Percentiles rank a stretch among this genome's conserved stretches.
Conservation (phyloP, 2,113 vertebrate species). For the Gobiocypris rarus region DNA sequence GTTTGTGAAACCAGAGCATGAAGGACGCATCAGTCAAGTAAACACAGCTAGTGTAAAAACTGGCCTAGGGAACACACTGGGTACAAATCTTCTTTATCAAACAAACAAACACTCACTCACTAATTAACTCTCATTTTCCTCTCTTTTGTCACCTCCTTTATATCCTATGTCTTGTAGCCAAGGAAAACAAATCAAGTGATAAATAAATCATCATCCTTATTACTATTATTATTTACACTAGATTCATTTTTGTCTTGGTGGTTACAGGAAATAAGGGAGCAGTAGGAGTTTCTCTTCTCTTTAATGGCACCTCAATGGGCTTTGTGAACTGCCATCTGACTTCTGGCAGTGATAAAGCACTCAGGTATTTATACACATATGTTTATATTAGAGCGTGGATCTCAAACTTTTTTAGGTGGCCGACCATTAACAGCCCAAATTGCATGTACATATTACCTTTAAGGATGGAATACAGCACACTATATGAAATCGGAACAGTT, state of each 20-base stretch:
- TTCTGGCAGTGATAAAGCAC: conserved; percentile 84
- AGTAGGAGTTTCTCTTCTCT: conserved; percentile 83
- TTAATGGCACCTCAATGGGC: conserved; percentile 83
- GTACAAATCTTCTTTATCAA: conserved; percentile 63
- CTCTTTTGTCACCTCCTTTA: neutral
- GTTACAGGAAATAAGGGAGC: conserved; percentile 86
- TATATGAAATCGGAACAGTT: too few relatives aligned
- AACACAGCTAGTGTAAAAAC: conserved; percentile 86
- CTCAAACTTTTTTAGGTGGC: too few relatives aligned
- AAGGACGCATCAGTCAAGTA: conserved; percentile 80
- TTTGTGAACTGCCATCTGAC: conserved; percentile 90
- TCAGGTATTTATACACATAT: conserved; percentile 73
- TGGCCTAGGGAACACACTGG: conserved; percentile 84
- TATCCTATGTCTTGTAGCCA: neutral
- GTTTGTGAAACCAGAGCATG: conserved; percentile 83
- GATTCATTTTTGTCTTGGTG: conserved; percentile 13
- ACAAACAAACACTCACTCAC: neutral
- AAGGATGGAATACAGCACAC: neutral
- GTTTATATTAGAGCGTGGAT: neutral
- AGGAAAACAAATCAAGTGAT: conserved; percentile 8
- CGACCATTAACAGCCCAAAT: neutral
- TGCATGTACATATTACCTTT: neutral
- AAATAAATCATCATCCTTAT: neutral
- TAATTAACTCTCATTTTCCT: neutral
- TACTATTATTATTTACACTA: conserved; percentile 13